A percentile compares a stretch with the other conserved stretches of the same genome.
phyloP scores from a whole-genome alignment of 2,888 invertebrate species.

The Eupithecia pulchellata region DNA sequence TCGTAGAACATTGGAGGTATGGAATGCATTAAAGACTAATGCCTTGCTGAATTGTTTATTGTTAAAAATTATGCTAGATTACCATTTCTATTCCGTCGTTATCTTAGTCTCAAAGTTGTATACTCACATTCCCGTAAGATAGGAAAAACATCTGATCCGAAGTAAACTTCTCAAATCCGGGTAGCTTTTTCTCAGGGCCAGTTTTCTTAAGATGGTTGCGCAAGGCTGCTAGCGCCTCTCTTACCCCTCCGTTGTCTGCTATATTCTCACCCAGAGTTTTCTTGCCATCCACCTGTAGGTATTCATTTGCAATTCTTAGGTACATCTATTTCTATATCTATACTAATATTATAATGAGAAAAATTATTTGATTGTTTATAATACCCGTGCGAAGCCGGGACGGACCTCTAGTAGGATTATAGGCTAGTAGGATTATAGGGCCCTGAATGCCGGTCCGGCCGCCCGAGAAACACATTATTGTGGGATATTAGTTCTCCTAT shows the following conservation, averaged over 20 bases:
- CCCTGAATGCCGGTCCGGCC: too few species aligned
- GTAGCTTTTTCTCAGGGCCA: slow-evolving; percentile 87
- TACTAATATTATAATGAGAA: too few species aligned
- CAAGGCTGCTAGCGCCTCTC: slow-evolving; percentile 90
- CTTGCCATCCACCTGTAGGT: slow-evolving; percentile 88
- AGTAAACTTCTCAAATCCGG: slow-evolving; percentile 89
- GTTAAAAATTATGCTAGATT: neutral
- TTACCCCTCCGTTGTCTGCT: slow-evolving; percentile 93
- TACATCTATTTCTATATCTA: neutral
- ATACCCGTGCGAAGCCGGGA: too few species aligned
- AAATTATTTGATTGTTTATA: too few species aligned
- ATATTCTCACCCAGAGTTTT: slow-evolving; percentile 92
- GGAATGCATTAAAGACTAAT: neutral
- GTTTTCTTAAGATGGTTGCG: slow-evolving; percentile 80
- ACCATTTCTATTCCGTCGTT: neutral
- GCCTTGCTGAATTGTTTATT: neutral
- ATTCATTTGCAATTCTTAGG: neutral
- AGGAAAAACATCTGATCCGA: slow-evolving; percentile 92
- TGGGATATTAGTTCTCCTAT: too few species aligned
- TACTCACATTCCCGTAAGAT: slow-evolving; percentile 91
- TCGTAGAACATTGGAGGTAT: neutral
- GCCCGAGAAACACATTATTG: too few species aligned
- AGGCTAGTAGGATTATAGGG: too few species aligned
- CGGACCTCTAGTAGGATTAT: too few species aligned
- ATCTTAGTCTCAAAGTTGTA: neutral